Conservation (phyloP, 2,797 vertebrate species). For the Epinephelus malabaricus region DNA sequence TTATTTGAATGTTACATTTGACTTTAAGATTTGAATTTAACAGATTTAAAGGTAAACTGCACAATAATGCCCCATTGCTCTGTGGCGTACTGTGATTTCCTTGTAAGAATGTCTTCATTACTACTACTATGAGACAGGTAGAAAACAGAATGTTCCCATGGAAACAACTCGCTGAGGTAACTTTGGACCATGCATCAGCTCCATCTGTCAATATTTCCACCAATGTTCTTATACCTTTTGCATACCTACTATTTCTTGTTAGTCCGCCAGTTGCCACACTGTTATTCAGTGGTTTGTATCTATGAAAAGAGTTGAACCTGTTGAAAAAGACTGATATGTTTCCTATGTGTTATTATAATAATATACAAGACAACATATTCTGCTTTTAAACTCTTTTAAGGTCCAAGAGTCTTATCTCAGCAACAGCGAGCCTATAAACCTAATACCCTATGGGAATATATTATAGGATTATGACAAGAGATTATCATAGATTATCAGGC, state of each 20-base stretch:
- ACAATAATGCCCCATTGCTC: not conserved
- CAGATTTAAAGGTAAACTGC: not conserved
- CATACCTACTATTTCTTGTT: not conserved
- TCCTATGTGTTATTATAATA: not conserved
- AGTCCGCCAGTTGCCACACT: not conserved
- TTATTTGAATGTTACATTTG: not conserved
- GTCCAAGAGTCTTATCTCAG: not conserved
- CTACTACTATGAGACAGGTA: not conserved
- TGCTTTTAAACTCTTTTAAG: not conserved
- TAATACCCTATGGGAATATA: not conserved
- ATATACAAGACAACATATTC: not conserved
- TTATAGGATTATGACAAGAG: not conserved
- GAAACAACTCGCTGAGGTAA: conserved; percentile 10
- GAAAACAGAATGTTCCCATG: conserved; percentile 15
- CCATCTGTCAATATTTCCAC: conserved; percentile 24
- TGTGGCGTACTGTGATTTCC: not conserved
- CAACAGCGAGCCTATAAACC: not conserved
- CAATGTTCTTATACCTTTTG: conserved; percentile 11
- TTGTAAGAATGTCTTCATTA: not conserved
- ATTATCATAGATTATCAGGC: not conserved
- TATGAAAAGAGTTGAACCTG: not conserved
- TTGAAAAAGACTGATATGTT: not conserved
- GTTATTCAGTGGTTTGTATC: not conserved
- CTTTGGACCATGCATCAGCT: conserved; percentile 13
- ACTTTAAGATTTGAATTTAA: not conserved